A percentile compares a stretch with the other conserved stretches of the same genome.
phyloP scores from a whole-genome alignment of 1,140 invertebrate genomes.

The Psix sp. region DNA sequence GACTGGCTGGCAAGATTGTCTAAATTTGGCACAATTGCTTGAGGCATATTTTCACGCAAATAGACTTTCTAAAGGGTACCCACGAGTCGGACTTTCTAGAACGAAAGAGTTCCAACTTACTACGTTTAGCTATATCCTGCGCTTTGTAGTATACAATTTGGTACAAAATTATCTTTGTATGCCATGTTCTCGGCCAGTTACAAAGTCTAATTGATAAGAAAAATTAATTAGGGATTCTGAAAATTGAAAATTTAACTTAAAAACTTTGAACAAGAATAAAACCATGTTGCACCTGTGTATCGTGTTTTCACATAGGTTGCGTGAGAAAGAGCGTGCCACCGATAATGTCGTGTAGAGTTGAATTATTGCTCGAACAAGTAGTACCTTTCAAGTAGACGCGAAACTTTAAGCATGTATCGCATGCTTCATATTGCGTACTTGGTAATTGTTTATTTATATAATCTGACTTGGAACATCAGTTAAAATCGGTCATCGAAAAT shows the following conservation, averaged over 20 bases:
- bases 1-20: too few species aligned
- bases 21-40: too few species aligned
- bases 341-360: conserved; percentile 57
- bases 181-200: conserved; percentile 25
- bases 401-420: conserved; percentile 54
- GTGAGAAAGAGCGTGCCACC: conserved; percentile 54
- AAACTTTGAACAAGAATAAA: conserved; percentile 35
- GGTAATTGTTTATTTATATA: conserved; percentile 60
- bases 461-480: conserved; percentile 45
- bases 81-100: too few species aligned
- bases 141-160: not conserved
- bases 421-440: conserved; percentile 47
- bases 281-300: conserved; percentile 20
- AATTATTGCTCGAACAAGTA: conserved; percentile 55
- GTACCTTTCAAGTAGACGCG: conserved; percentile 42
- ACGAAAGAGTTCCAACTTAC: too few species aligned
- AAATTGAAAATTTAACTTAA: conserved; percentile 29
- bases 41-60: too few species aligned
- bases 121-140: too few species aligned
- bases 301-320: conserved; percentile 47
- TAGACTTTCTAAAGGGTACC: too few species aligned
- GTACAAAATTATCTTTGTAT: not conserved
- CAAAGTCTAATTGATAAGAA: conserved; percentile 6
- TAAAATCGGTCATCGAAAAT: conserved; percentile 22
- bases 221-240: conserved; percentile 21